Percentiles rank a stretch among this genome's conserved stretches.
These are phyloP conservation scores for Idaea biselata DNA, from an alignment of 2,888 invertebrate genomes.

Conservation along the genomic window DNA sequence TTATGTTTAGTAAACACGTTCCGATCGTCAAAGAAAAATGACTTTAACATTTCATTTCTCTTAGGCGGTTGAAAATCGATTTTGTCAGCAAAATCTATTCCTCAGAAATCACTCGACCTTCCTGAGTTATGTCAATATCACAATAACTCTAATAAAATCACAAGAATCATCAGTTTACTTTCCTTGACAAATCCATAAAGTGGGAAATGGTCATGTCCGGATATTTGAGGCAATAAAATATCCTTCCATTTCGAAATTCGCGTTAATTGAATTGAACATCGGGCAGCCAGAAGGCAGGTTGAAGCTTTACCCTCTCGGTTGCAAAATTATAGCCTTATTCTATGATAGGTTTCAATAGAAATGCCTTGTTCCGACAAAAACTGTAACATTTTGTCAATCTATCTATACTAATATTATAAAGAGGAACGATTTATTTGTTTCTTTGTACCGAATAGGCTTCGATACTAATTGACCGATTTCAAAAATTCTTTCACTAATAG, in stretches of 20 bases:
- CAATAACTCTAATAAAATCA: constrained; percentile 27
- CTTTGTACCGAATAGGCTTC: no score
- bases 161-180: constrained; percentile 43
- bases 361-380: no score
- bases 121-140: constrained; percentile 5
- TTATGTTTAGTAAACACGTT: no score
- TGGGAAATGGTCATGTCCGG: constrained; percentile 56
- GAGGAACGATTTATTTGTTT: no score
- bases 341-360: no score
- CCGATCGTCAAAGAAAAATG: no score
- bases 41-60: no score
- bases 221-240: constrained; percentile 68
- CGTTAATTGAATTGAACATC: constrained; percentile 71
- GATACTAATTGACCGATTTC: no score
- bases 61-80: no score
- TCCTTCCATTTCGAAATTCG: constrained; percentile 70
- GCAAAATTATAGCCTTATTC: constrained; percentile 60
- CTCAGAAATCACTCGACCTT: background rate
- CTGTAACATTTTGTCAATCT: no score
- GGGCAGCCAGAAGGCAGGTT: constrained; percentile 22
- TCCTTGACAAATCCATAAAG: constrained; percentile 50
- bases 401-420: no score
- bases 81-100: background rate
- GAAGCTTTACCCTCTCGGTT: constrained; percentile 41
- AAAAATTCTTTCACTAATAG: no score